Evolutionary conservation across 2,888 invertebrate species (phyloP), one percentile per base, ranked within the genome.

Genomic region (Mycalesis mineus): DNA sequence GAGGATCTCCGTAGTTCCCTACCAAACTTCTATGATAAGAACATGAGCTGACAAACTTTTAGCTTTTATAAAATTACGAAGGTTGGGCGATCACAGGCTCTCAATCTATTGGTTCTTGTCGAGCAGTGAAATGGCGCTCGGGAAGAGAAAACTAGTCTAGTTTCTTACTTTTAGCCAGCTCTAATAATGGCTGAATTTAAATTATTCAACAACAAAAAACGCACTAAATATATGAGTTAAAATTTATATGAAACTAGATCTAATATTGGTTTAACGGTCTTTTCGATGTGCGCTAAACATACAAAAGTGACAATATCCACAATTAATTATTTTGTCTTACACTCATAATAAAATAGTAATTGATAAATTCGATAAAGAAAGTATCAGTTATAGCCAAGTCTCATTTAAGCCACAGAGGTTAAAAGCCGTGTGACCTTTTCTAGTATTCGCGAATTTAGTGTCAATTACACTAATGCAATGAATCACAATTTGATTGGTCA

Each of bases 391-490:
- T 15, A 41, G 15, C n/a, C 33, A 55, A 51, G 40, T 28, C 14
- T 49, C 42, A 53, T 80, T 82, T 68, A 79, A 78, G 75, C 70
- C 74, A 70, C 69, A 66, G 71, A 74, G 81, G 82, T 86, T 78
- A 83, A 81, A 78, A 77, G 66, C 75, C 29, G 71, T 71, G 71
- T 75, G 78, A 84, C 78, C 82, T 68, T 71, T 70, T 65, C 64
- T 68, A 73, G 72, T 74, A 72, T 73, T 73, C 66, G 74, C 68
- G 73, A 80, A 78, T 81, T 81, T 79, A 80, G 75, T 76, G 77
- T 84, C 83, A 82, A 83, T 87, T 85, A 83, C 74, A 78, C 70
- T 79, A 22, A 79, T 77, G 75, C 80, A 84, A 83, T 83, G 81
- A 86, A 79, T 83, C 78, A 72, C 70, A 72, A 74, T 74, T 22